Evolutionary conservation across 2,113 vertebrate genomes (phyloP).

Genomic region (Clarias batrachus): DNA sequence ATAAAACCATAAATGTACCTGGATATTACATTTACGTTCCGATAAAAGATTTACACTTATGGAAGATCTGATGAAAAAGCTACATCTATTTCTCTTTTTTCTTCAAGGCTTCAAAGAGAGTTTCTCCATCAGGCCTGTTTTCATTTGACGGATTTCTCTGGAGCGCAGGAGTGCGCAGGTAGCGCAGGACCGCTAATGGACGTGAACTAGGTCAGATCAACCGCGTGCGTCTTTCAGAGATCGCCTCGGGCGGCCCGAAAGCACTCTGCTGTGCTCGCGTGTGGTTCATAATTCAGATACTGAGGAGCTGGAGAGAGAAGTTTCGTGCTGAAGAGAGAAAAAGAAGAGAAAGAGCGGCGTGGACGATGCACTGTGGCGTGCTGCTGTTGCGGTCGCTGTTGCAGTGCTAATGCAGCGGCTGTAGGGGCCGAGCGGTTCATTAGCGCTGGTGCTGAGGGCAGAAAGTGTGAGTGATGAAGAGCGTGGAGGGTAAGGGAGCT

Average conservation of each 20-base stretch:
- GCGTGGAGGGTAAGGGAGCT: background rate
- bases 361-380: background rate
- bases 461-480: background rate
- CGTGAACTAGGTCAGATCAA: slow-evolving; percentile 37
- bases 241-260: background rate
- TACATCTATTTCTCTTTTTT: background rate
- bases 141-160: background rate
- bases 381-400: background rate
- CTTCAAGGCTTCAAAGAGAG: slow-evolving; percentile 32
- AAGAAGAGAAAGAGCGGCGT: background rate
- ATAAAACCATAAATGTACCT: background rate
- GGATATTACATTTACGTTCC: background rate
- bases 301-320: slow-evolving; percentile 1
- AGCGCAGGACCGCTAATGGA: slow-evolving; percentile 27
- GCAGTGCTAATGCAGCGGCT: background rate
- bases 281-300: slow-evolving; percentile 48
- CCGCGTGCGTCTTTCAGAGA: background rate
- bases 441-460: background rate
- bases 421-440: background rate
- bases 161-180: background rate
- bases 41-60: background rate
- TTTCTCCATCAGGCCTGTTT: slow-evolving; percentile 4
- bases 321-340: background rate
- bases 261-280: slow-evolving; percentile 24
- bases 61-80: background rate